These are phyloP conservation scores for Synergus itoensis DNA, from an alignment of 2,888 invertebrate genomes.

Conservation along the genomic window DNA sequence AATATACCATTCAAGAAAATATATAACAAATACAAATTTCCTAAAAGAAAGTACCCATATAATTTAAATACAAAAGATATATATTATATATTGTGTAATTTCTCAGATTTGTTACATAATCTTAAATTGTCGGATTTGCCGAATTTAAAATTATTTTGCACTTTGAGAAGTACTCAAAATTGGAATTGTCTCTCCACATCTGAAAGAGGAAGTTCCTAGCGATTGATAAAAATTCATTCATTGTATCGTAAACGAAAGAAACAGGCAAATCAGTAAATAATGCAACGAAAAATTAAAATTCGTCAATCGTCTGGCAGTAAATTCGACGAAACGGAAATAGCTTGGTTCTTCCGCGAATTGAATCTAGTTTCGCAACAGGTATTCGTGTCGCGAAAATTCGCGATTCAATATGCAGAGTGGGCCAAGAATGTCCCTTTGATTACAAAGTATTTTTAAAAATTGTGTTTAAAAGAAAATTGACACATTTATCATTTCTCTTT, in stretches of 20 bases:
- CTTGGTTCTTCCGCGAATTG: conserved; percentile 25
- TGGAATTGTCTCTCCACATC: background rate
- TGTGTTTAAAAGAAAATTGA: background rate
- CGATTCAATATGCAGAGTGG: background rate
- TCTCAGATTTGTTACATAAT: too few species aligned
- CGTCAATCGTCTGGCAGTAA: conserved; percentile 23
- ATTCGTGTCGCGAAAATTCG: conserved; percentile 35
- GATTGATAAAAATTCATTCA: conserved; percentile 18
- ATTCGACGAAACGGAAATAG: conserved; percentile 38
- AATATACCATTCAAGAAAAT: background rate
- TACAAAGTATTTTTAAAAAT: background rate
- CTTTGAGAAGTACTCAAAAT: background rate
- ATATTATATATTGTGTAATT: too few species aligned
- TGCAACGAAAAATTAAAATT: conserved; percentile 14
- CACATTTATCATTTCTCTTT: too few species aligned
- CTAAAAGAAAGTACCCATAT: too few species aligned
- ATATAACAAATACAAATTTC: too few species aligned
- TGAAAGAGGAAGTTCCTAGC: background rate
- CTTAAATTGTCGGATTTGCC: too few species aligned
- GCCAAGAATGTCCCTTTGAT: too few species aligned
- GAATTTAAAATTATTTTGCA: background rate
- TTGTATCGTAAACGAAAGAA: background rate
- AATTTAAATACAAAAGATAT: too few species aligned
- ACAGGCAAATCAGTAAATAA: conserved; percentile 6
- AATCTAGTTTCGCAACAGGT: conserved; percentile 36